Base-by-base conservation (phyloP, 2,888 invertebrate species). In the Drosophila buzzatii region DNA sequence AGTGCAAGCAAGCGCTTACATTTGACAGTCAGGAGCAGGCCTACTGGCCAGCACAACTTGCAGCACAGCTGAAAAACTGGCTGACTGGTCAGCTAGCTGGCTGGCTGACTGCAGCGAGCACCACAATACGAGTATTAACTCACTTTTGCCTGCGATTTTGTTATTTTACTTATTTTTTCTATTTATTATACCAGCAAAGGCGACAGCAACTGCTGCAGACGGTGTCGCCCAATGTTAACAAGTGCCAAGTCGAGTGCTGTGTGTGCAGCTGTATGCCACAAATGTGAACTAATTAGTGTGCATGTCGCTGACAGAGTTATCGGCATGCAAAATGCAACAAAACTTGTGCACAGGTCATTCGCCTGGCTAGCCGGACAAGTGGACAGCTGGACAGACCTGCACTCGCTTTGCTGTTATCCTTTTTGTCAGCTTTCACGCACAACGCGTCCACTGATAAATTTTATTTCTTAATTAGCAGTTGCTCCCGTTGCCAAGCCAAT, bases 241-340 rank as follows among this genome's bases (percentile, higher is more conserved):
- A 81, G 83, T 82, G 85, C 56, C 85, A 76, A 81, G 81, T 70
- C 60, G 77, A 85, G 81, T 85, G 81, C 83, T 51, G 55, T 58
- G n/a, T 51, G 68, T 59, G 78, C 78, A 72, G 74, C 80, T 78
- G 76, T 76, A 75, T 62, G 73, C 79, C 74, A 77, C 79, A 79
- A 85, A 74, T 86, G 73, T 82, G 74, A 80, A 82, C 89, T 89
- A 89, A 89, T 89, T 89, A 87, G 85, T 85, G 89, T 81, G 85
- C 85, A 87, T 85, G 89, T 89, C 76, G 85, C 83, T 87, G 85
- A 73, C 83, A 81, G 78, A 78, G 73, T 66, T 76, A 84, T 86
- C 81, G 89, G 68, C 75, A 68, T 75, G 75, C 75, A 75, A 75
- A 69, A 62, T 74, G 65, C 65, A 74, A 65, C 58, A 58, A 68